Conservation (phyloP, 1,140 invertebrate genomes). For the Pantala flavescens region DNA sequence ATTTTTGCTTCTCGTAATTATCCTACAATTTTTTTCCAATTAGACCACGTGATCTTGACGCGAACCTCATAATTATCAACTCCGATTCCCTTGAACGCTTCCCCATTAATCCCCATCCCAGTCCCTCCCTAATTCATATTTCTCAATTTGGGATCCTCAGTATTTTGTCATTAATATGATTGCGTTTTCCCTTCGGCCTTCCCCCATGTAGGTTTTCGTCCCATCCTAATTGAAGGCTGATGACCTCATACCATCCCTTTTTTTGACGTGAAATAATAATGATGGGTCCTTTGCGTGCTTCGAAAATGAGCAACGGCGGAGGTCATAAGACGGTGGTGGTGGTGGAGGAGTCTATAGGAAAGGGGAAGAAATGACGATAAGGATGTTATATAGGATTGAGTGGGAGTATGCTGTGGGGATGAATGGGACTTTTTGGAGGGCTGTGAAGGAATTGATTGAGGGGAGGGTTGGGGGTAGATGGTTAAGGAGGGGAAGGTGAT, state of each 20-base stretch:
- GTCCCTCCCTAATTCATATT: slow-evolving; percentile 1
- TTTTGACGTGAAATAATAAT: slow-evolving; percentile 10
- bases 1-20: slow-evolving; percentile 2
- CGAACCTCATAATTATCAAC: slow-evolving; percentile 7
- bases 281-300: neutral
- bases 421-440: no score
- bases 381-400: no score
- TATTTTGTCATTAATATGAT: slow-evolving; percentile 11
- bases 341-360: no score
- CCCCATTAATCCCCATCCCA: neutral
- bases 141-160: slow-evolving; percentile 1
- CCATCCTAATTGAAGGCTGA: slow-evolving; percentile 8
- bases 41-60: slow-evolving; percentile 3
- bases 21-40: neutral
- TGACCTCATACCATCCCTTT: slow-evolving; percentile 4
- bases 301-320: neutral
- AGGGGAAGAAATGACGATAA: no score
- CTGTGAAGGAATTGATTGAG: no score
- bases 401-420: no score
- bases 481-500: neutral
- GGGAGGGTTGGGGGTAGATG: no score
- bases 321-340: no score
- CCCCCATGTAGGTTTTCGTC: slow-evolving; percentile 1
- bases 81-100: neutral
- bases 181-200: slow-evolving; percentile 2